phyloP scores from a whole-genome alignment of 1,140 invertebrate genomes.

The Drosophila pseudoobscura region DNA sequence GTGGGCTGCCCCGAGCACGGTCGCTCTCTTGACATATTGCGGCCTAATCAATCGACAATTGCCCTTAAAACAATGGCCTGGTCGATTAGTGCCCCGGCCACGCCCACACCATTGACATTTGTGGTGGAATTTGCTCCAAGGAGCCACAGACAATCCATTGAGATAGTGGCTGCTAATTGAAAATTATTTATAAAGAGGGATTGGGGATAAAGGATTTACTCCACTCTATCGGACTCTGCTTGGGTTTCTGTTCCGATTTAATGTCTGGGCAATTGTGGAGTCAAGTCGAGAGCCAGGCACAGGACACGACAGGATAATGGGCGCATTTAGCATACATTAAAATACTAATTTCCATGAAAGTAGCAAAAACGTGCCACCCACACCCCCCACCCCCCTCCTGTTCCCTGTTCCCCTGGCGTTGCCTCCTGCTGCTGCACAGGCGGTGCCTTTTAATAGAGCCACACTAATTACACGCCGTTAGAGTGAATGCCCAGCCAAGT shows the following conservation, averaged over 20 bases:
- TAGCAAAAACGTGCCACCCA: constrained; percentile 54
- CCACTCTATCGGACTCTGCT: constrained; percentile 1
- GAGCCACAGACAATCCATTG: constrained; percentile 7
- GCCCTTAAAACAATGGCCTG: constrained; percentile 14
- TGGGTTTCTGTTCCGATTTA: constrained; percentile 1
- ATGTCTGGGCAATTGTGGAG: constrained; percentile 52
- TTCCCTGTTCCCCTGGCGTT: no score
- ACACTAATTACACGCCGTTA: constrained; percentile 82
- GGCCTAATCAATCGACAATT: constrained; percentile 44
- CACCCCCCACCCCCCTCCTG: not conserved
- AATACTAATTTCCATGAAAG: constrained; percentile 79
- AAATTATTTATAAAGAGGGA: constrained; percentile 63
- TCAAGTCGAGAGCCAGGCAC: constrained; percentile 37
- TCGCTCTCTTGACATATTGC: constrained; percentile 38
- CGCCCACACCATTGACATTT: constrained; percentile 3
- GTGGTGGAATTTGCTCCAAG: constrained; percentile 32
- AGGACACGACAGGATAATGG: constrained; percentile 73
- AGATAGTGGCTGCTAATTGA: constrained; percentile 66
- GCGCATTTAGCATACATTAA: constrained; percentile 79
- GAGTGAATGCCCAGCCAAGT: constrained; percentile 69
- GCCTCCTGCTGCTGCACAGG: constrained; percentile 45
- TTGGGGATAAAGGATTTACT: constrained; percentile 11
- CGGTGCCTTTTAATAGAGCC: constrained; percentile 81
- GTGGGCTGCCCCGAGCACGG: constrained; percentile 17
- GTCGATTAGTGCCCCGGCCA: constrained; percentile 33